phyloP scores from a whole-genome alignment of 1,140 invertebrate genomes.

The Drosophila arawakana region DNA sequence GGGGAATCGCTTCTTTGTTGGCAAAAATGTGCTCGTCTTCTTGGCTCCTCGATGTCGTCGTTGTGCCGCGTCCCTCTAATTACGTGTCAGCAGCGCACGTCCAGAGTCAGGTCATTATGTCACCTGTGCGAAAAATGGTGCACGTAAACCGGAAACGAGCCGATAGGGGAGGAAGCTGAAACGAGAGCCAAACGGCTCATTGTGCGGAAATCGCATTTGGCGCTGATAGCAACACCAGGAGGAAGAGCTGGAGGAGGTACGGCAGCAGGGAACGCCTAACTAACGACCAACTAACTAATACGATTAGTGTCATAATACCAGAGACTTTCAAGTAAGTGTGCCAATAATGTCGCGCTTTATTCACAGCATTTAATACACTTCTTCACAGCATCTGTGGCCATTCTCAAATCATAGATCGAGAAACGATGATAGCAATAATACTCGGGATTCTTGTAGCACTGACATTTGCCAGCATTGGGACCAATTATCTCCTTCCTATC shows the following conservation, averaged over 20 bases:
- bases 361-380: constrained; percentile 15
- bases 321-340: constrained; percentile 44
- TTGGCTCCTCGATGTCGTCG: too few relatives aligned
- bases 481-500: constrained; percentile 41
- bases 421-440: constrained; percentile 59
- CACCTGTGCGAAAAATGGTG: constrained; percentile 75
- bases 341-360: constrained; percentile 39
- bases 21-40: neutral
- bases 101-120: constrained; percentile 68
- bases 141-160: constrained; percentile 73
- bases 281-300: constrained; percentile 73
- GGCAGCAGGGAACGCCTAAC: constrained; percentile 45
- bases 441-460: constrained; percentile 62
- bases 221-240: constrained; percentile 46
- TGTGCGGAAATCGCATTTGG: constrained; percentile 77
- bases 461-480: constrained; percentile 48
- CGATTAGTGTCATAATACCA: constrained; percentile 74
- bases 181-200: constrained; percentile 44
- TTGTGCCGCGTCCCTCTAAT: constrained; percentile 54
- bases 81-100: constrained; percentile 52
- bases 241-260: constrained; percentile 1
- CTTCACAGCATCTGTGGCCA: constrained; percentile 6
- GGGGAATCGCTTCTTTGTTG: constrained; percentile 1
- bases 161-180: constrained; percentile 8
- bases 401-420: constrained; percentile 46